Percentiles rank a stretch among this genome's conserved stretches.
Conservation (phyloP, 2,113 vertebrate genomes). For the Callospermophilus lateralis region DNA sequence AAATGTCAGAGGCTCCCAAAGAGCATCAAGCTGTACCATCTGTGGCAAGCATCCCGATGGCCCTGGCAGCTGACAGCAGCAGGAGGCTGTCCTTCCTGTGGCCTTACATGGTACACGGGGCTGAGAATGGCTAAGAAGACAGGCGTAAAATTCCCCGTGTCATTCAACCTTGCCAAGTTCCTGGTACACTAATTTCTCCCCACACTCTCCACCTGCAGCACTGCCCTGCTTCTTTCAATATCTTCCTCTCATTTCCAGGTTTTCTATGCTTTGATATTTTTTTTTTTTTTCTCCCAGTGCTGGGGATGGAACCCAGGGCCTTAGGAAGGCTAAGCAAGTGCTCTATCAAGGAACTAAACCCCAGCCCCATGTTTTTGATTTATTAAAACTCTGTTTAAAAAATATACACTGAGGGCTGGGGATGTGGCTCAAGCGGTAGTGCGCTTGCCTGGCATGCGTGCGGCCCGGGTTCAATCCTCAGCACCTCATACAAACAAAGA, state of each 20-base stretch:
- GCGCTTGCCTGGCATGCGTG: too few species aligned
- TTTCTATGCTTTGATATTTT: background rate
- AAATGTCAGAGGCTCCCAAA: constrained; percentile 68
- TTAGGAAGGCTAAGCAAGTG: background rate
- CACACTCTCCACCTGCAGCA: background rate
- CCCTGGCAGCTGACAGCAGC: constrained; percentile 31
- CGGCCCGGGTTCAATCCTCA: too few species aligned
- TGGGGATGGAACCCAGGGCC: background rate
- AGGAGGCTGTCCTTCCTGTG: constrained; percentile 45
- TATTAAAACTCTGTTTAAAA: background rate
- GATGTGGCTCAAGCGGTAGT: too few species aligned
- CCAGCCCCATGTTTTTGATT: background rate
- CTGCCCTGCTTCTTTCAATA: background rate
- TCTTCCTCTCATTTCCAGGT: background rate
- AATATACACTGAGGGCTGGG: background rate
- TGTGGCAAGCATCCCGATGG: background rate
- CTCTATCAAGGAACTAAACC: too few species aligned
- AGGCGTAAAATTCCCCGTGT: background rate
- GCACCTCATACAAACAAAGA: too few species aligned
- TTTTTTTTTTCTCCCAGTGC: background rate
- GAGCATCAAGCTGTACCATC: constrained; percentile 52
- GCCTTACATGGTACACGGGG: background rate
- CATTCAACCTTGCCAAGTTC: constrained; percentile 36
- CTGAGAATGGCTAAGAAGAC: background rate
- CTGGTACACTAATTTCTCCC: background rate